phyloP scores from a whole-genome alignment of 2,888 invertebrate genomes.

The Leucozona laternaria region DNA sequence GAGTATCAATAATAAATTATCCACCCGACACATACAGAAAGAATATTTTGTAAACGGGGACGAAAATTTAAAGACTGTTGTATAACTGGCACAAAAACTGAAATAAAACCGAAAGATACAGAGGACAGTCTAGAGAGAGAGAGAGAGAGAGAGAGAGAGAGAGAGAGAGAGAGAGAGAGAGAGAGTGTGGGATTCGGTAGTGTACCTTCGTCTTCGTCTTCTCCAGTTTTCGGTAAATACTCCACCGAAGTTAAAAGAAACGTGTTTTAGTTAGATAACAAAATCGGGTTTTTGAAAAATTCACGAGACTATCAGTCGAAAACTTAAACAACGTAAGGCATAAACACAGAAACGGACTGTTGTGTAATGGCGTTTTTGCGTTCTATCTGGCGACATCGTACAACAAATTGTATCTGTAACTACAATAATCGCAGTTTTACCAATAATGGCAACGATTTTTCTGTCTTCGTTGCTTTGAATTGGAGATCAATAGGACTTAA shows the following conservation, averaged over 20 bases:
- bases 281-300: neutral
- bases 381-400: slow-evolving; percentile 82
- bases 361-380: slow-evolving; percentile 84
- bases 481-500: slow-evolving; percentile 39
- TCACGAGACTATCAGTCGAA: slow-evolving; percentile 15
- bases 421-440: slow-evolving; percentile 69
- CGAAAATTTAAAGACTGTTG: slow-evolving; percentile 35
- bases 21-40: neutral
- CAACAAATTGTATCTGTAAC: slow-evolving; percentile 80
- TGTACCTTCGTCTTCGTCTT: too few species aligned
- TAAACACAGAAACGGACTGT: slow-evolving; percentile 63
- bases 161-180: neutral
- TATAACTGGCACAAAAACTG: slow-evolving; percentile 35
- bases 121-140: neutral
- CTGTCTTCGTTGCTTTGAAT: slow-evolving; percentile 33
- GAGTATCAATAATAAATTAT: slow-evolving; percentile 17
- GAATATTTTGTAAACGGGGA: slow-evolving; percentile 7
- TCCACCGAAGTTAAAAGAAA: slow-evolving; percentile 15
- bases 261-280: slow-evolving; percentile 20
- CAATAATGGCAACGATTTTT: slow-evolving; percentile 45
- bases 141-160: neutral
- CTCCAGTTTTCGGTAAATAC: slow-evolving; percentile 5
- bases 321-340: slow-evolving; percentile 14
- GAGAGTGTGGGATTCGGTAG: slow-evolving; percentile 20
- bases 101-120: neutral